A percentile compares a stretch with the other conserved stretches of the same genome.
These are phyloP conservation scores for Allobates femoralis DNA, from an alignment of 2,797 vertebrate species.

Conservation along the genomic window DNA sequence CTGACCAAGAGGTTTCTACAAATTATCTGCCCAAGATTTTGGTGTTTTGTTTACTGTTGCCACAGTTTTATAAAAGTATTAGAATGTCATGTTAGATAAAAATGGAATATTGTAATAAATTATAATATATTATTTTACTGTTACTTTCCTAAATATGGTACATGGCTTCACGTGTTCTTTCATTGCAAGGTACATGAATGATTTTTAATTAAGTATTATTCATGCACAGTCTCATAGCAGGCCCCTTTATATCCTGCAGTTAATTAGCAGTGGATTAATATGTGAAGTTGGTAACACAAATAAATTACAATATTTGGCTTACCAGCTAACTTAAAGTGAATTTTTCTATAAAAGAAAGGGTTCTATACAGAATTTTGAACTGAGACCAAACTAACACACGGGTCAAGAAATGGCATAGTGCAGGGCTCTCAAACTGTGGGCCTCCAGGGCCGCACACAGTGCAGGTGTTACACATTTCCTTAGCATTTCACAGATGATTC, in stretches of 20 bases:
- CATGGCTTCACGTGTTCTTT: background rate
- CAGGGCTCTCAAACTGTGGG: too few relatives aligned
- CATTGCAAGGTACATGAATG: background rate
- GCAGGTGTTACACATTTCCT: too few relatives aligned
- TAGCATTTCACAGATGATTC: too few relatives aligned
- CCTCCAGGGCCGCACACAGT: too few relatives aligned
- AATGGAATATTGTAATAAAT: background rate
- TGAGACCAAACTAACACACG: background rate
- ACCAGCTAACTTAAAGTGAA: background rate
- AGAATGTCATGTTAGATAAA: background rate
- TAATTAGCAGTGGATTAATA: slow-evolving; percentile 39
- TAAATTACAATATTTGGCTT: slow-evolving; percentile 20
- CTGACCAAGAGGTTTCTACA: too few relatives aligned
- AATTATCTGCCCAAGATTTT: too few relatives aligned
- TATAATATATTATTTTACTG: background rate
- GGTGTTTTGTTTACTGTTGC: background rate
- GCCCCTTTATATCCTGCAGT: slow-evolving; percentile 22
- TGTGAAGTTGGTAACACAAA: slow-evolving; percentile 2
- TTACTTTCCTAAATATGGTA: background rate
- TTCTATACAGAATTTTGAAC: slow-evolving; percentile 4
- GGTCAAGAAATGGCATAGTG: background rate
- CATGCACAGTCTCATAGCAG: slow-evolving; percentile 8
- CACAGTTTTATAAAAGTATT: background rate
- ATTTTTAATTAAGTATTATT: slow-evolving; percentile 29
- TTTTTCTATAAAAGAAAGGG: background rate